These are phyloP conservation scores for Chrysopilus asiliformis DNA, from an alignment of 2,888 invertebrate species.

Conservation along the genomic window DNA sequence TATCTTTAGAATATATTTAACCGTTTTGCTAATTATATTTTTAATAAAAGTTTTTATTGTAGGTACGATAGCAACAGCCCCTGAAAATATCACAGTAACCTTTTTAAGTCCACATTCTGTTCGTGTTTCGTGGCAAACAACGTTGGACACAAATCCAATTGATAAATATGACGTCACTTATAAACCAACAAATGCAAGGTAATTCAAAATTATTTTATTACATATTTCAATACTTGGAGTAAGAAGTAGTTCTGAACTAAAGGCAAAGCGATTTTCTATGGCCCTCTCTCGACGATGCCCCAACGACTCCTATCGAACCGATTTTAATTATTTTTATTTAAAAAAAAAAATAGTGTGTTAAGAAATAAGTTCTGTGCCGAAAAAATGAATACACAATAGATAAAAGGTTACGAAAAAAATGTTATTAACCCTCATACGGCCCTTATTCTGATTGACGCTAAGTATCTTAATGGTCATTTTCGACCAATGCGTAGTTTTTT, in stretches of 20 bases:
- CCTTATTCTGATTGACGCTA: no score
- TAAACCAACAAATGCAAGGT: slow-evolving; percentile 85
- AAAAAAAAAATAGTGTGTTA: no score
- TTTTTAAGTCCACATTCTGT: slow-evolving; percentile 77
- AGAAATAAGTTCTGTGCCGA: no score
- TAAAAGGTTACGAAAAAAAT: no score
- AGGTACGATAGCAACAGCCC: slow-evolving; percentile 69
- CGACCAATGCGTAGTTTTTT: no score
- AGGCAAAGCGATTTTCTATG: slow-evolving; percentile 7
- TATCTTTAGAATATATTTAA: no score
- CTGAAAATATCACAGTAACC: slow-evolving; percentile 81
- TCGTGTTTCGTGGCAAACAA: slow-evolving; percentile 74
- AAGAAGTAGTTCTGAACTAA: slow-evolving; percentile 1
- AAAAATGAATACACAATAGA: no score
- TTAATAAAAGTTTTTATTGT: slow-evolving; percentile 26
- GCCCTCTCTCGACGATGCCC: slow-evolving; percentile 5
- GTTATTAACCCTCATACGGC: no score
- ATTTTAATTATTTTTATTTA: background rate
- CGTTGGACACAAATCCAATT: slow-evolving; percentile 49
- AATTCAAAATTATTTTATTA: no score
- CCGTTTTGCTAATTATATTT: no score
- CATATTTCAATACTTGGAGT: slow-evolving; percentile 5
- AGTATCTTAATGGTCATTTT: no score
- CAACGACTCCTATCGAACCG: background rate
- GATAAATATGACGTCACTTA: slow-evolving; percentile 87